Percentiles rank a stretch among this genome's conserved stretches.
These are phyloP conservation scores for Amblyraja radiata DNA, from an alignment of 2,797 vertebrate genomes.

Conservation along the genomic window DNA sequence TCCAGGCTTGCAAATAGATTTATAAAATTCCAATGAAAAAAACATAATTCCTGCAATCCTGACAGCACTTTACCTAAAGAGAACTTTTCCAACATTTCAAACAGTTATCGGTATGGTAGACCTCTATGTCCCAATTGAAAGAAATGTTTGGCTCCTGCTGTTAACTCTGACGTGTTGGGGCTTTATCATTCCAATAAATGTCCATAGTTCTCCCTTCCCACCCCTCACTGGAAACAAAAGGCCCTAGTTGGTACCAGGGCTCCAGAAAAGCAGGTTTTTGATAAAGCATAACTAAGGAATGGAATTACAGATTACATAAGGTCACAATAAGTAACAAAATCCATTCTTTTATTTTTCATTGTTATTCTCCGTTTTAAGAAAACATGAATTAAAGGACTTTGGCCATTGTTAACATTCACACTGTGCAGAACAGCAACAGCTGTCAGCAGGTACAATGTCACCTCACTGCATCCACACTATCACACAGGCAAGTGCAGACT, in stretches of 20 bases:
- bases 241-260: not conserved
- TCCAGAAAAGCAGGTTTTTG: constrained; percentile 2
- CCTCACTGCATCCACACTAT: constrained; percentile 24
- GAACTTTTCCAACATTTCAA: constrained; percentile 26
- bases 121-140: not conserved
- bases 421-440: constrained; percentile 4
- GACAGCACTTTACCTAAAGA: not conserved
- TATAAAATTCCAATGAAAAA: constrained; percentile 18
- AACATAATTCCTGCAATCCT: not conserved
- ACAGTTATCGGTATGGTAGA: not conserved
- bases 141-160: not conserved
- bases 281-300: constrained; percentile 29
- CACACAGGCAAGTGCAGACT: not conserved
- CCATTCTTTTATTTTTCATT: constrained; percentile 16
- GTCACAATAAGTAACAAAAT: constrained; percentile 37
- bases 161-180: not conserved
- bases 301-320: constrained; percentile 31
- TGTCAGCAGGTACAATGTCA: constrained; percentile 22
- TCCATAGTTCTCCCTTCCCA: not conserved
- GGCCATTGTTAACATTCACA: constrained; percentile 38
- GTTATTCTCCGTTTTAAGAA: constrained; percentile 28
- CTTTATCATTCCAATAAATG: not conserved
- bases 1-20: not conserved
- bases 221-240: not conserved
- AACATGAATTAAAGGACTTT: constrained; percentile 37